Base-by-base conservation (phyloP, 2,888 invertebrate genomes). In the Leptopterna dolabrata region DNA sequence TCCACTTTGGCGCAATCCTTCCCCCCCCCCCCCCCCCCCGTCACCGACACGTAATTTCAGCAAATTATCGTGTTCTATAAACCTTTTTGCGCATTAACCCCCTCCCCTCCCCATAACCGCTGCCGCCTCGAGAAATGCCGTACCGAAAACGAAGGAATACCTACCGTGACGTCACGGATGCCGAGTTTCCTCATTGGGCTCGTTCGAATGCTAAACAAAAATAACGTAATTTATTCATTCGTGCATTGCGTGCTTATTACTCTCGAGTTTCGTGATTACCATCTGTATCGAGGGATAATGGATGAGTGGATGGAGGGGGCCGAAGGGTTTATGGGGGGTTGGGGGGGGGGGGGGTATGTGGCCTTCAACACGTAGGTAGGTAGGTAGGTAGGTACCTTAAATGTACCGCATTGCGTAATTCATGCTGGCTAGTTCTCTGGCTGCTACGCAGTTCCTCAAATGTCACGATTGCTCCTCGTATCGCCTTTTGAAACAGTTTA, bases 211-310 rank as follows among this genome's bases (percentile, higher is more conserved):
- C 47, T 47, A 29, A 81, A 81, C n/a, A 51, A 81, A 81, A 81
- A 81, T 30, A 55, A 30, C 24, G 81, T 81, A 81, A 81, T 81
- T 81, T 81, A 81, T 81, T 81, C 81, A 81, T 81, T 81, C 81
- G 81, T 81, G 81, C 29, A 81, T 81, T 81, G 81, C 81, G 81
- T 81, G 81, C 55, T 81, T 81, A 81, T 81, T 81, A 81, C 81
- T 81, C 47, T 30, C 30, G 45, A 19, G 81, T 45, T 81, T 81
- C 81, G 81, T 81, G 81, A 81, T 81, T 81, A 81, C 81, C 47
- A 81, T 81, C 81, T 51, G 45, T 81, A 81, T 81, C 19, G 29
- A 81, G 36, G 47, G 29, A n/a, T 27, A 43, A 78, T 78, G 36
- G 36, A 76, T 76, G 43, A 36, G 36, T 36, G 36, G 36, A n/a